Base-by-base conservation (phyloP, 2,113 vertebrate species). In the Lipotes vexillifer region DNA sequence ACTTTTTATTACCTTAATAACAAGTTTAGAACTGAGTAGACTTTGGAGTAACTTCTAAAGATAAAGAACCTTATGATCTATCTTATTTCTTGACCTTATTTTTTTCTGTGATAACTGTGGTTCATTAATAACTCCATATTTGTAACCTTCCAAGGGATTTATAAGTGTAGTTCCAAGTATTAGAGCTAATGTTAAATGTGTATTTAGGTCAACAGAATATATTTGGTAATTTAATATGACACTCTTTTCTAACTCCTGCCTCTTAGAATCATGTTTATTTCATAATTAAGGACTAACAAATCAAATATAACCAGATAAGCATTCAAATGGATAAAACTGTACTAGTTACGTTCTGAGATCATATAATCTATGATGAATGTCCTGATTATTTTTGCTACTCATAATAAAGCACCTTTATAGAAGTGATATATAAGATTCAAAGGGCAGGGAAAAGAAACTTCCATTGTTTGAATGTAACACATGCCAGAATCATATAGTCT, bases 1-100 rank as follows among this genome's bases (percentile, higher is more conserved):
- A 95, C 52, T 88, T 97, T 95, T 97, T 96, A 97, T 96, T 97
- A 93, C 15, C 52, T 81, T 90, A 95, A 69, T 91, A 94, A 69
- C 68, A 72, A 83, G 72, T 96, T 96, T 72, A 85, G 55, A 94
- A 72, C 63, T 95, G 63, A 96, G 44, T 90, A 88, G 83, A 71
- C 68, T 89, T 87, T 65, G 41, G 71, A 94, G 17, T 95, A 89
- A 93, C 93, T 97, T 98, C 69, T 91, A 86, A 85, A 91, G 49
- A 15, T 82, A 86, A 95, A 89, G 72, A 78, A 75, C 5, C 65
- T 90, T 93, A 61, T 81, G 9, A 71, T 88, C 29, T 90, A 23
- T 93, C 84, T 93, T 55, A 77, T 52, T 94, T 94, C 93, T 84
- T 83, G 3, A 49, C 44, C 81, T 93, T 81, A 46, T 65, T 80